Base-by-base conservation (phyloP, 1,140 invertebrate species). In the Trichonephila clavata region DNA sequence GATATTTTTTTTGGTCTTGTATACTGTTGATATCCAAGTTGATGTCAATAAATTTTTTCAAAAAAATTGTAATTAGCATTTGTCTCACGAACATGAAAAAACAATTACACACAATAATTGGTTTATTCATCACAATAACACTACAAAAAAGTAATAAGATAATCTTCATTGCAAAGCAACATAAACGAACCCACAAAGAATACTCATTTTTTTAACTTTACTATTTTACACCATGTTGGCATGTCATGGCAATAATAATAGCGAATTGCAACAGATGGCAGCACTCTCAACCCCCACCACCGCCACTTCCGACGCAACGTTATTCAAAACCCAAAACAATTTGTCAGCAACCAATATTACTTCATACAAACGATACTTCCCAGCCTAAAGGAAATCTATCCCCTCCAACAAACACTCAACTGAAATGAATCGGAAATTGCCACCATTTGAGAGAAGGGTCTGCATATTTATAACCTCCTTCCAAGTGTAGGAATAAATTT, bases 401-500 rank as follows among this genome's bases (percentile, higher is more conserved):
- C 21, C 61, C 24, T 32, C 16, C 68, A 21, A 4, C 27, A 14
- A 24, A 24, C 68, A 24, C 24, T 8, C 24, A n/a, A 4, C 27
- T 5, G 27, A 71, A 71, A 71, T 32, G 68, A 71, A 24, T 71
- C 68, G 68, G 68, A 71, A 71, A 71, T 71, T 71, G 68, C 68
- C 14, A 71, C 68, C 68, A 71, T 71, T 71, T 32, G n/a, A 27
- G 68, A 24, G 27, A 71, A 71, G 68, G 27, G 27, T 24, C 68
- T 71, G 68, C 68, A 71, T 71, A 71, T 71, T 77, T 77, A 77
- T 77, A 77, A 77, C 71, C 27, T 32, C 71, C 27, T 77, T 77
- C n/a, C 71, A 39, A 77, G 27, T 20, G 27, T 7, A 6, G 71
- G 71, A 39, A 77, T 39, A 39, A 24, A 77, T 77, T 77, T 32